Evolutionary conservation across 2,888 invertebrate genomes (phyloP), one percentile per base, ranked within the genome.

Genomic region (Troides aeacus): DNA sequence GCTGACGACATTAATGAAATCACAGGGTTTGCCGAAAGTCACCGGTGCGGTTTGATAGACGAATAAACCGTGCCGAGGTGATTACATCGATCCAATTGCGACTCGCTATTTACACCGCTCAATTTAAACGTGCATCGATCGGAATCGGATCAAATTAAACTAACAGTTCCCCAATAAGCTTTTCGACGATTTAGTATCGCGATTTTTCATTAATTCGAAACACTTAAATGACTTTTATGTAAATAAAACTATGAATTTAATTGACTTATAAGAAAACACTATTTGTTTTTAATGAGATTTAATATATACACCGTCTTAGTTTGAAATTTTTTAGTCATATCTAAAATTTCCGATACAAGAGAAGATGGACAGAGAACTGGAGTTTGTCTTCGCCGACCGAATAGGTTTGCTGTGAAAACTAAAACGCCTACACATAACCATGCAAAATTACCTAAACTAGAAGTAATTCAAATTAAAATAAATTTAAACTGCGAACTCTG

Each of bases 41-140:
- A 63, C 39, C 63, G 63, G 24, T 64, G 64, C 66, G 74, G 74
- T 75, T 76, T 74, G 78, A 82, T 83, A 79, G 82, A 78, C 75
- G 79, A 80, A 79, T 80, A 76, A 79, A 77, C 78, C 80, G 76
- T 77, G 79, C 74, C 74, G 64, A 66, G 70, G 74, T 78, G 78
- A 78, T 75, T 76, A 76, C 75, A 75, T 72, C 70, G 21, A 36
- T 50, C 72, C 73, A 63, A 71, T 69, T 69, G 69, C 68, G 57
- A 39, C 15, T 57, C 62, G 53, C 24, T 42, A 39, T 57, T 56
- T 30, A 39, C 46, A 58, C 58, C 42, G n/a, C 60, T 62, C 17
- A 30, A 67, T 62, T 67, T 67, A n/a, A 56, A 42, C n/a, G 42
- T 24, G 62, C 15, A 62, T 53, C 53, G 53, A 53, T 53, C 21